These are phyloP conservation scores for Baccha elongata DNA, from an alignment of 2,888 invertebrate species.

Conservation along the genomic window DNA sequence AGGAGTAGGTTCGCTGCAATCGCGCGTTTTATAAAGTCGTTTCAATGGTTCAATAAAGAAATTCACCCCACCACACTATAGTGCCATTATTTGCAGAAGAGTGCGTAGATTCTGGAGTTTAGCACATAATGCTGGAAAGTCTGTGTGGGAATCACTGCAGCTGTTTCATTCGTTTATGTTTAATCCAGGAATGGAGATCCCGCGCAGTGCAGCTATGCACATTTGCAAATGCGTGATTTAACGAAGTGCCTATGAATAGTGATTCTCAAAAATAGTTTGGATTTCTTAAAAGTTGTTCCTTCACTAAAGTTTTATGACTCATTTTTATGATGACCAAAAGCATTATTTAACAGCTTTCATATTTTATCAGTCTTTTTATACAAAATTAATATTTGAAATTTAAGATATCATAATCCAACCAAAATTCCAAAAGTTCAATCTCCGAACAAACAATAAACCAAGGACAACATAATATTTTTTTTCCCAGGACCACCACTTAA, in stretches of 20 bases:
- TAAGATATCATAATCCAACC: too few relatives aligned
- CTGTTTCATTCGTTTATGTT: conserved; percentile 46
- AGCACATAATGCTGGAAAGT: background rate
- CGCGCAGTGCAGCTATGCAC: background rate
- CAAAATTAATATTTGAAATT: too few relatives aligned
- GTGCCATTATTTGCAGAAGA: conserved; percentile 20
- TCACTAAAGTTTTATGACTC: background rate
- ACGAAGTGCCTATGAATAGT: background rate
- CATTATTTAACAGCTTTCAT: too few relatives aligned
- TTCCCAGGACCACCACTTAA: conserved; percentile 28
- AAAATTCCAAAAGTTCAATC: too few relatives aligned
- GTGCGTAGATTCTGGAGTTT: conserved; percentile 46
- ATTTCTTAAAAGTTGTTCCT: background rate
- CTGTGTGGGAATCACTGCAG: conserved; percentile 72
- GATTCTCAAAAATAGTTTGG: background rate
- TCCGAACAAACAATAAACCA: too few relatives aligned
- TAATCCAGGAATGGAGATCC: conserved; percentile 35
- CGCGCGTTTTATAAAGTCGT: conserved; percentile 62
- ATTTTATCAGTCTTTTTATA: too few relatives aligned
- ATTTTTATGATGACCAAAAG: too few relatives aligned
- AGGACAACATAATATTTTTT: conserved; percentile 2
- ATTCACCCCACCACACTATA: conserved; percentile 25
- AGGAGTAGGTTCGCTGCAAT: conserved; percentile 29
- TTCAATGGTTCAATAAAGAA: conserved; percentile 60
- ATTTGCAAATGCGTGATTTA: conserved; percentile 46